These are phyloP conservation scores for Xenopus petersii DNA, from an alignment of 2,797 vertebrate species.

Conservation along the genomic window DNA sequence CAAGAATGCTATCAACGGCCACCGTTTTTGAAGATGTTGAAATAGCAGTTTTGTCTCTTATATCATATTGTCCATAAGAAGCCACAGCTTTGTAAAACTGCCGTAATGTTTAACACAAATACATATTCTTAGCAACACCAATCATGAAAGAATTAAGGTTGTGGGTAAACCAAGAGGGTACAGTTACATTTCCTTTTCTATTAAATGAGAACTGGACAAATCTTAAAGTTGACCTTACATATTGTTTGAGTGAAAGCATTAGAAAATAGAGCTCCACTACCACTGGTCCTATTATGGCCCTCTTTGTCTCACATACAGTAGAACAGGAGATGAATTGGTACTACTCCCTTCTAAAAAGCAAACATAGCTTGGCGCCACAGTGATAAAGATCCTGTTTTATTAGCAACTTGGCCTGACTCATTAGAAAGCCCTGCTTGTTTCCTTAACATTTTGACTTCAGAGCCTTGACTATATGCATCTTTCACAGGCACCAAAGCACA, in stretches of 20 bases:
- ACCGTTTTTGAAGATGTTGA: too few species aligned
- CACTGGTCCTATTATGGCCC: background rate
- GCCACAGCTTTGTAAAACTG: too few species aligned
- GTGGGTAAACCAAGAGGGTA: too few species aligned
- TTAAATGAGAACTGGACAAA: too few species aligned
- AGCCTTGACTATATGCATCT: background rate
- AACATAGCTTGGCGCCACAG: slow-evolving; percentile 18
- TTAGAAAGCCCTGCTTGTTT: background rate
- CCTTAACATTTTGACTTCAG: slow-evolving; percentile 1
- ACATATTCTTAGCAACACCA: too few species aligned
- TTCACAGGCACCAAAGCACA: background rate
- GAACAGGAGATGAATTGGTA: slow-evolving; percentile 8
- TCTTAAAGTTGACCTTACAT: background rate
- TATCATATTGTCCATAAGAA: too few species aligned
- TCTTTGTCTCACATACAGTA: background rate
- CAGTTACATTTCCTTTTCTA: too few species aligned
- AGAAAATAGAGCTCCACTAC: background rate
- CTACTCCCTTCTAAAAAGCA: slow-evolving; percentile 14
- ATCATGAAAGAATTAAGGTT: too few species aligned
- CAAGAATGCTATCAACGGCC: too few species aligned
- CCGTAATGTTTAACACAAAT: too few species aligned
- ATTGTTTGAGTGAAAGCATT: background rate
- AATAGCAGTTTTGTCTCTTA: too few species aligned
- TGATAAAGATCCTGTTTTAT: slow-evolving; percentile 28
- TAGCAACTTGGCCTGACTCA: slow-evolving; percentile 16